Conservation (phyloP, 2,797 vertebrate species). For the Centroberyx gerrardi region DNA sequence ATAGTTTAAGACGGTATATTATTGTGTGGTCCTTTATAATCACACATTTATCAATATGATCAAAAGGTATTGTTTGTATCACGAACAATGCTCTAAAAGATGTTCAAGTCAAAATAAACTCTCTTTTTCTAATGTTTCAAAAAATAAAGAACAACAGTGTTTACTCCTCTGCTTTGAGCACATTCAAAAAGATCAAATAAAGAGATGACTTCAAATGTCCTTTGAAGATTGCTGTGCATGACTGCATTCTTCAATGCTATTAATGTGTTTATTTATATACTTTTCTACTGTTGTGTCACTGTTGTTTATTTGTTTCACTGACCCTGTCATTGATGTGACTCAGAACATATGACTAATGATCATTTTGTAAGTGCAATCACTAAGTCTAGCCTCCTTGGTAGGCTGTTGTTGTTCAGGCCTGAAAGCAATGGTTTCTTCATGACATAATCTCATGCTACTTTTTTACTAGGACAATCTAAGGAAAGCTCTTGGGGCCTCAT, state of each 20-base stretch:
- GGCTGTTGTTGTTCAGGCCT: background rate
- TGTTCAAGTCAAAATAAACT: constrained; percentile 57
- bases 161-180: constrained; percentile 77
- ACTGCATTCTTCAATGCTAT: constrained; percentile 30
- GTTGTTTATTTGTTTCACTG: constrained; percentile 19
- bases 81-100: constrained; percentile 61
- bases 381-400: background rate
- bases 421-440: background rate
- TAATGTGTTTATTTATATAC: background rate
- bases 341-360: constrained; percentile 18
- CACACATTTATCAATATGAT: constrained; percentile 65
- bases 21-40: constrained; percentile 70
- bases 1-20: constrained; percentile 63
- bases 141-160: constrained; percentile 64
- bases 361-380: background rate
- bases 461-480: too few relatives aligned
- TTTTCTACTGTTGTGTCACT: constrained; percentile 8
- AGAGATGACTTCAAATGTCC: constrained; percentile 55
- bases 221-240: constrained; percentile 21
- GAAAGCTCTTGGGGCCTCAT: too few relatives aligned
- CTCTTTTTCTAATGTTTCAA: constrained; percentile 71
- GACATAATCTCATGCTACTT: too few relatives aligned
- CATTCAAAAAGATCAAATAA: constrained; percentile 79
- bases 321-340: background rate
- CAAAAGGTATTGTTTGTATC: constrained; percentile 67